Conservation (phyloP, 2,797 vertebrate genomes). For the Anguilla marmorata region DNA sequence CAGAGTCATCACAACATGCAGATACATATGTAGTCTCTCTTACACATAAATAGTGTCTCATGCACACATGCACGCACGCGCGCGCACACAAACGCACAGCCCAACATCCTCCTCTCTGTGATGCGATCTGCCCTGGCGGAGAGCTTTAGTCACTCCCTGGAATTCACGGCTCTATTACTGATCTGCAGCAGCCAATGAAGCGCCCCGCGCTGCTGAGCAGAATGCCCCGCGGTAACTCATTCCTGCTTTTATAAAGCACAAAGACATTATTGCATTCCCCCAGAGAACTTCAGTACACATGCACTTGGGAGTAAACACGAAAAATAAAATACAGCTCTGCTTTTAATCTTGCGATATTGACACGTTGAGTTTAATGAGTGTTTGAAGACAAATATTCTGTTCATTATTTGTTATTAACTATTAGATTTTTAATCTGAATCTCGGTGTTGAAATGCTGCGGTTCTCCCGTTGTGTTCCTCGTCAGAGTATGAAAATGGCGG, state of each 20-base stretch:
- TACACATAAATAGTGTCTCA: too few relatives aligned
- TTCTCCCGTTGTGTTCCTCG: neutral
- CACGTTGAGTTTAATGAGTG: neutral
- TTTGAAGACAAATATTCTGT: neutral
- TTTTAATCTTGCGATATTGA: neutral
- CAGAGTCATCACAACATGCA: too few relatives aligned
- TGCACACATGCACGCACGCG: neutral
- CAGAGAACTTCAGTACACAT: neutral
- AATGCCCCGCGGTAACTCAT: neutral
- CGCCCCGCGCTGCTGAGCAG: neutral
- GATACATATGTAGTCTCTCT: slow-evolving; percentile 54
- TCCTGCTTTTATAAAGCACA: neutral
- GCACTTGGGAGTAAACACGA: neutral
- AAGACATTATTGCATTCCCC: neutral
- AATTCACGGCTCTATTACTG: neutral
- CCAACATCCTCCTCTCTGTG: neutral
- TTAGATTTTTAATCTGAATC: neutral
- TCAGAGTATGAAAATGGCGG: neutral
- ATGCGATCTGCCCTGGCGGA: neutral
- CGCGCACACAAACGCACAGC: neutral
- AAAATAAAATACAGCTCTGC: neutral
- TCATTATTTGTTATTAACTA: neutral
- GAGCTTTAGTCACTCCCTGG: neutral
- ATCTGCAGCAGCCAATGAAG: neutral
- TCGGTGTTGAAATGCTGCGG: neutral